These are phyloP conservation scores for Gymnopithys bicolor DNA, from an alignment of 2,797 vertebrate species.

Conservation along the genomic window DNA sequence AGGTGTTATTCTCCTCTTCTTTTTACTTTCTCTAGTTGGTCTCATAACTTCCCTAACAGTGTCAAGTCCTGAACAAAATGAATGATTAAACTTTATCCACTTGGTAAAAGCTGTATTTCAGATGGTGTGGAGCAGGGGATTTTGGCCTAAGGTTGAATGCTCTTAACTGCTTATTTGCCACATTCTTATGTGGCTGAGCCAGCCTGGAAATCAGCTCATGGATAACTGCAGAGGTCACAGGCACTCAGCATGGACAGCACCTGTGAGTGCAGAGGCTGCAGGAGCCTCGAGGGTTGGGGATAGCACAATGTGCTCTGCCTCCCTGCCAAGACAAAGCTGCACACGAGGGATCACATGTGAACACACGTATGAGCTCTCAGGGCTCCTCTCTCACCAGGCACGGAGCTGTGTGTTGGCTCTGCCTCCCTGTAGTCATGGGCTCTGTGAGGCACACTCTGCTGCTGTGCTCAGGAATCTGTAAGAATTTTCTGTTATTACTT, in stretches of 20 bases:
- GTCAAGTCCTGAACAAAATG: constrained; percentile 17
- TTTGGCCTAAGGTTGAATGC: neutral
- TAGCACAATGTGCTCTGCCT: neutral
- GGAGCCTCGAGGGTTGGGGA: neutral
- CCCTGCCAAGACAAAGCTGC: neutral
- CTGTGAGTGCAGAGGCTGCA: neutral
- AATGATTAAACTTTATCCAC: neutral
- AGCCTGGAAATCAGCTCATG: neutral
- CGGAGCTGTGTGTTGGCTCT: neutral
- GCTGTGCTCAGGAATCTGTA: neutral
- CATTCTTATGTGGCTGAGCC: neutral
- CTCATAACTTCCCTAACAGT: constrained; percentile 43
- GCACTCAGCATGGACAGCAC: neutral
- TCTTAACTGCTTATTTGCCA: neutral
- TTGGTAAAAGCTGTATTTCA: neutral
- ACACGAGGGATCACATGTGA: fast-evolving
- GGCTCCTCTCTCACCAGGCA: neutral
- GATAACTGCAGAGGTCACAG: neutral
- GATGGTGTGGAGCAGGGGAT: neutral
- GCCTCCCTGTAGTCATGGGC: neutral
- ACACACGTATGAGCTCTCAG: neutral
- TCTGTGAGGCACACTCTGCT: neutral
- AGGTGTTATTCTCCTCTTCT: constrained; percentile 74
- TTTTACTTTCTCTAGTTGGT: constrained; percentile 45
- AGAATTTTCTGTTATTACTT: neutral